Evolutionary conservation across 2,888 invertebrate species (phyloP).

Genomic region (Metallyticus violacea): DNA sequence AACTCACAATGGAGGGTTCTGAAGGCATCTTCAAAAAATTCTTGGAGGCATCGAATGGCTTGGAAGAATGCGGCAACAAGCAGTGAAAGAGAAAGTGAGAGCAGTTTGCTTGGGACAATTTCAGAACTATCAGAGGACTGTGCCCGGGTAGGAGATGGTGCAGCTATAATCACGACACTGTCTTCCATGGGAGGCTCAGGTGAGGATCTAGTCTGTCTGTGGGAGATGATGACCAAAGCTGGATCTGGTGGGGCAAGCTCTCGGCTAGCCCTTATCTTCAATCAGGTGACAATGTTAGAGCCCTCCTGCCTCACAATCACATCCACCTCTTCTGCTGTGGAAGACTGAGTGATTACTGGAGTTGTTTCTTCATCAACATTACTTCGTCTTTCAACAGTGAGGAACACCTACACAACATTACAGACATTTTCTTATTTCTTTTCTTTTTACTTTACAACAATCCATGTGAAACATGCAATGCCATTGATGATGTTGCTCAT

Average conservation of each 20-base stretch:
- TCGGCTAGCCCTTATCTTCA: slow-evolving; percentile 6
- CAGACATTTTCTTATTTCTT: too few relatives aligned
- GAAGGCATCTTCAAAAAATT: slow-evolving; percentile 57
- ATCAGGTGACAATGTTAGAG: slow-evolving; percentile 17
- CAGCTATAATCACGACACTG: not conserved
- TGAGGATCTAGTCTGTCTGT: not conserved
- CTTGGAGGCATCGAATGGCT: slow-evolving; percentile 61
- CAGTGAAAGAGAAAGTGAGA: slow-evolving; percentile 59
- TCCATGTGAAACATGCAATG: too few relatives aligned
- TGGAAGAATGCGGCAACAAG: slow-evolving; percentile 59
- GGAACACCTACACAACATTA: not conserved
- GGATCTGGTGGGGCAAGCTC: not conserved
- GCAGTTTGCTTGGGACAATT: slow-evolving; percentile 53
- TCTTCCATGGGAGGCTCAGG: not conserved
- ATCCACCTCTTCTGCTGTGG: slow-evolving; percentile 15
- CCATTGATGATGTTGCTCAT: too few relatives aligned
- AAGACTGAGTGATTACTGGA: not conserved
- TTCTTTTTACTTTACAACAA: too few relatives aligned
- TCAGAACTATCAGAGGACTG: slow-evolving; percentile 32
- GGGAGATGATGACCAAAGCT: slow-evolving; percentile 1
- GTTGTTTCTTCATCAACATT: not conserved
- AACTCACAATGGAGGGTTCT: slow-evolving; percentile 36
- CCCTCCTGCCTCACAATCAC: slow-evolving; percentile 18
- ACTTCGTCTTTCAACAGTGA: not conserved
- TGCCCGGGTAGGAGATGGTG: not conserved